Base-by-base conservation (phyloP, 2,113 vertebrate genomes). In the Solea senegalensis region DNA sequence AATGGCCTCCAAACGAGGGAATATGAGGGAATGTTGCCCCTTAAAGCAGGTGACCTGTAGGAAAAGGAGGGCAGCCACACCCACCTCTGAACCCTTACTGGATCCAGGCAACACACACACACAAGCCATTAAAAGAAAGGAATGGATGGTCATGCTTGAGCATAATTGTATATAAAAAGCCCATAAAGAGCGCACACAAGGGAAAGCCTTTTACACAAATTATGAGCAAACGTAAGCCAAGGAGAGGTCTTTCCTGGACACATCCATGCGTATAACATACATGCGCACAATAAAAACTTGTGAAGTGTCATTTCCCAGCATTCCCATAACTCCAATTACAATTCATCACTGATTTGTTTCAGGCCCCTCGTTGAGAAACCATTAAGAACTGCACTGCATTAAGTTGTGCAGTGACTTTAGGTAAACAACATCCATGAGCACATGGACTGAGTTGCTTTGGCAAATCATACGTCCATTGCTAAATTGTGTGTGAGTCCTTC, bases 1-100 rank as follows among this genome's bases (percentile, higher is more conserved):
- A 93, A 93, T 93, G 89, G 90, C 58, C 84, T 81, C 76, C 82
- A 74, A 90, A 91, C 59, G 60, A 86, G 78, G 83, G 82, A 90
- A 86, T 80, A 90, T 80, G 84, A 86, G 80, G 82, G 76, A 90
- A 88, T 66, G 80, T 76, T 87, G 69, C 80, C 77, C 89, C 72
- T 66, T 90, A 86, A 91, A 92, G 46, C 87, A 90, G 78, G 80
- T 90, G 90, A 92, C 90, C 89, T 67, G 43, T 69, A 81, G 74
- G 65, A 71, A 21, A 84, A 56, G 74, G 72, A 63, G 84, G 73
- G 80, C 48, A 44, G 67, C 54, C 74, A 77, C 81, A 66, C 70
- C 74, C 62, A 84, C 78, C 46, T 52, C 72, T 1, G 7, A 74
- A 63, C 51, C 45, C 55, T 55, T 21, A 54, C 48, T 74, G 44